These are phyloP conservation scores for Lottia scabra DNA, from an alignment of 2,888 invertebrate species.

Conservation along the genomic window DNA sequence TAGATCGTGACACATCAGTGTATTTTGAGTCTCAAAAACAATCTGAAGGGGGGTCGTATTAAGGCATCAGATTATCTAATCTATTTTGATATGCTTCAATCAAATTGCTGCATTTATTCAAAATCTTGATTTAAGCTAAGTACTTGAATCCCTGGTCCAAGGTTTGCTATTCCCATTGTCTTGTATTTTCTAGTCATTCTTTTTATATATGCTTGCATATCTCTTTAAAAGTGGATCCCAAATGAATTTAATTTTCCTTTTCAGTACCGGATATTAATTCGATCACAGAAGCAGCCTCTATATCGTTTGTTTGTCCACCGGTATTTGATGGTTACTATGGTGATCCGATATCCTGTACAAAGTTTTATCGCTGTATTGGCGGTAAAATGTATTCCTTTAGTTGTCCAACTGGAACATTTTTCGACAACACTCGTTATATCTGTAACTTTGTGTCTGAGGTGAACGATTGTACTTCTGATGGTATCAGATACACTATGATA, in stretches of 20 bases:
- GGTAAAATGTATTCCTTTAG: slow-evolving; percentile 26
- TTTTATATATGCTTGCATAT: too few relatives aligned
- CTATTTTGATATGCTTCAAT: too few relatives aligned
- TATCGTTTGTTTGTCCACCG: slow-evolving; percentile 21
- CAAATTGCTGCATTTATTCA: too few relatives aligned
- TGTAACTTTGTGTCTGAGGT: slow-evolving; percentile 18
- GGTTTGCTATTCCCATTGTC: too few relatives aligned
- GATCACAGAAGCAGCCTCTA: not conserved
- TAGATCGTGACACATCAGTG: too few relatives aligned
- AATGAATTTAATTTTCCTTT: not conserved
- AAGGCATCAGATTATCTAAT: too few relatives aligned
- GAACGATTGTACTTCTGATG: slow-evolving; percentile 7
- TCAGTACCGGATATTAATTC: slow-evolving; percentile 2
- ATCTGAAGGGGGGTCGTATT: too few relatives aligned
- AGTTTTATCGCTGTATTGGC: slow-evolving; percentile 25
- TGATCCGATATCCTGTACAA: slow-evolving; percentile 23
- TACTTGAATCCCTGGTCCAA: too few relatives aligned
- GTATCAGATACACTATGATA: not conserved
- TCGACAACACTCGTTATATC: slow-evolving; percentile 15
- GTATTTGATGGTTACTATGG: slow-evolving; percentile 22
- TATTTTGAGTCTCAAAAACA: too few relatives aligned
- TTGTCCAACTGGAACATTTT: slow-evolving; percentile 30
- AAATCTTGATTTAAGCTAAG: too few relatives aligned
- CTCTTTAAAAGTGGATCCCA: too few relatives aligned
- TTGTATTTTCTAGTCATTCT: too few relatives aligned